A percentile compares a stretch with the other conserved stretches of the same genome.
Evolutionary conservation across 2,888 invertebrate species (phyloP).

Genomic region (Erebia ligea): DNA sequence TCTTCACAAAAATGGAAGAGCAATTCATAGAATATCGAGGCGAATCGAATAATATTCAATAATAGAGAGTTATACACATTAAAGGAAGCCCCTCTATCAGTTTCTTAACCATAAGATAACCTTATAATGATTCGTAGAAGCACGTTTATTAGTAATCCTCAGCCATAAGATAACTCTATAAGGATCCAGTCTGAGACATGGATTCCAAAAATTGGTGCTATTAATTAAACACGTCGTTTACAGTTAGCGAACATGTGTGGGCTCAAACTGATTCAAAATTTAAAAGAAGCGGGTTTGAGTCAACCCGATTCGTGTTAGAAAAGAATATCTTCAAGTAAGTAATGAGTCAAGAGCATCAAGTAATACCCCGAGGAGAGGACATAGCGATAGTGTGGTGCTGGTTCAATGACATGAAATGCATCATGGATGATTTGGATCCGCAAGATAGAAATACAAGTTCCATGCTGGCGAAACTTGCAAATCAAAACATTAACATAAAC

Average conservation of each 20-base stretch:
- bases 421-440: too few relatives aligned
- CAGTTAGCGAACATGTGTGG: constrained; percentile 19
- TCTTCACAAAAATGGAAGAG: too few relatives aligned
- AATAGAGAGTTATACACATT: too few relatives aligned
- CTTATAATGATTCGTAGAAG: too few relatives aligned
- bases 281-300: constrained; percentile 18
- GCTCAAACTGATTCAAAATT: constrained; percentile 15
- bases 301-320: constrained; percentile 17
- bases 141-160: neutral
- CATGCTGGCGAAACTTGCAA: too few relatives aligned
- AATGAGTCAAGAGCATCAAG: constrained; percentile 24
- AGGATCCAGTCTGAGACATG: neutral
- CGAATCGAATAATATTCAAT: too few relatives aligned
- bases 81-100: too few relatives aligned
- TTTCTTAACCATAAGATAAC: too few relatives aligned
- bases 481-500: too few relatives aligned
- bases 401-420: too few relatives aligned
- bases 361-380: neutral
- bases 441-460: too few relatives aligned
- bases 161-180: neutral
- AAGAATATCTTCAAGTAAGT: constrained; percentile 20
- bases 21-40: too few relatives aligned
- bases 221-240: constrained; percentile 16
- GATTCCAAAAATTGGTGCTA: constrained; percentile 1
- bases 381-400: neutral